Percentiles rank a stretch among this genome's conserved stretches.
These are phyloP conservation scores for Heterotis niloticus DNA, from an alignment of 2,113 vertebrate genomes.

Conservation along the genomic window DNA sequence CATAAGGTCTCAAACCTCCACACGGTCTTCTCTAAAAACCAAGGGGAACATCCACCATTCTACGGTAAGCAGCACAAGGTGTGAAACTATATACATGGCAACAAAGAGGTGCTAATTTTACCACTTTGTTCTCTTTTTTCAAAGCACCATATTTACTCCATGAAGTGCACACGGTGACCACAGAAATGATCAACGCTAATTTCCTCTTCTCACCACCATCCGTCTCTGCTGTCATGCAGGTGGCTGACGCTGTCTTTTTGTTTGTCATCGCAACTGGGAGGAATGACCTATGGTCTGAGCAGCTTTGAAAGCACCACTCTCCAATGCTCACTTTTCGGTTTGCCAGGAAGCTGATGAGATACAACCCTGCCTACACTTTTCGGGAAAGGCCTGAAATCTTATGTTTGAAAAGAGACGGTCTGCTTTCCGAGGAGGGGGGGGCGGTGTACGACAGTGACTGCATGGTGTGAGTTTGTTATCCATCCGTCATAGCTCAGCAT, in stretches of 20 bases:
- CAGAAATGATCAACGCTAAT: not conserved
- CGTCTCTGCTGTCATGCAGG: not conserved
- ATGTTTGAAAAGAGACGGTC: conserved; percentile 20
- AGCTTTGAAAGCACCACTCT: conserved; percentile 26
- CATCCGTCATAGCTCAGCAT: too few relatives aligned
- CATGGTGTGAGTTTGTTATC: not conserved
- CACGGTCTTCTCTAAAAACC: not conserved
- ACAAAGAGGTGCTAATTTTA: too few relatives aligned
- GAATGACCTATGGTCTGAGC: conserved; percentile 15
- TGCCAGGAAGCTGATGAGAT: conserved; percentile 20
- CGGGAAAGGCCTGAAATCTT: conserved; percentile 10
- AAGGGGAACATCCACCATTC: too few relatives aligned
- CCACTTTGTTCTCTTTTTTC: too few relatives aligned
- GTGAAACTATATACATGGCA: not conserved
- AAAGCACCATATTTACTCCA: not conserved
- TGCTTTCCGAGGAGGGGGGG: not conserved
- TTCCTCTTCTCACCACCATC: not conserved
- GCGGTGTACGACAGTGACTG: not conserved
- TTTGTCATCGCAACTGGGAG: not conserved
- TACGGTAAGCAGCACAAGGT: too few relatives aligned
- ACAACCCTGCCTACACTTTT: not conserved
- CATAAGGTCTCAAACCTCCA: not conserved
- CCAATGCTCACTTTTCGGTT: conserved; percentile 41
- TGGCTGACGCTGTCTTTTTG: not conserved
- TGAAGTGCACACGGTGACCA: not conserved